A percentile compares a stretch with the other conserved stretches of the same genome.
Conservation (phyloP, 2,888 invertebrate species). For the Drosophila cognata region DNA sequence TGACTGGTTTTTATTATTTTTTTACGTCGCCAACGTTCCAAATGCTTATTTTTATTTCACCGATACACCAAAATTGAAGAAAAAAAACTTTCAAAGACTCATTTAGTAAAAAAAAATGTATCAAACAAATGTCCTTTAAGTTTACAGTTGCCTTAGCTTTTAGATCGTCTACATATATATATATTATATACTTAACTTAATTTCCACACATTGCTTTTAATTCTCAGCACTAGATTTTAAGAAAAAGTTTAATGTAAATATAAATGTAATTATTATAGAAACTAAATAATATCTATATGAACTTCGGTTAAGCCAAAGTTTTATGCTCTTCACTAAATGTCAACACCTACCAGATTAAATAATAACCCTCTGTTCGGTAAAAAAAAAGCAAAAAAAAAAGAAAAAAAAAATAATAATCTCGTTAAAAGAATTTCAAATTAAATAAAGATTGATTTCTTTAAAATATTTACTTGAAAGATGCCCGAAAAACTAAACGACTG, state of each 20-base stretch:
- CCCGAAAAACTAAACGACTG: constrained; percentile 15
- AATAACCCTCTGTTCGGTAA: constrained; percentile 44
- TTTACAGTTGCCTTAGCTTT: constrained; percentile 54
- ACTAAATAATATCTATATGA: constrained; percentile 20
- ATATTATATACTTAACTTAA: constrained; percentile 13
- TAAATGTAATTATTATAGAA: constrained; percentile 42
- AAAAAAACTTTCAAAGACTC: constrained; percentile 42
- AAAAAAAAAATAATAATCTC: constrained; percentile 30
- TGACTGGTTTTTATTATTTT: background rate
- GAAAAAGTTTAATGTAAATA: constrained; percentile 51
- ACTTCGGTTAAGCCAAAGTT: constrained; percentile 57
- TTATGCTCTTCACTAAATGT: constrained; percentile 65
- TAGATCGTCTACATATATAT: constrained; percentile 7
- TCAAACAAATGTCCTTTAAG: constrained; percentile 23
- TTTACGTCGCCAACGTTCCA: constrained; percentile 37
- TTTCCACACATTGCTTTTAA: constrained; percentile 43
- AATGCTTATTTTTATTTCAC: constrained; percentile 2
- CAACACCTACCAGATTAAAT: constrained; percentile 33
- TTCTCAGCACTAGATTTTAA: constrained; percentile 30
- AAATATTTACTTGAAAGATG: constrained; percentile 33
- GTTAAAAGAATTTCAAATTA: constrained; percentile 47
- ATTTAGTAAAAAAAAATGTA: constrained; percentile 25
- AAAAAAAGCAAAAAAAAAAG: background rate
- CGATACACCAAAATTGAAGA: background rate
- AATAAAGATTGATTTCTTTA: constrained; percentile 63